A percentile compares a stretch with the other conserved stretches of the same genome.
These are phyloP conservation scores for Pteropus rufus DNA, from an alignment of 2,797 vertebrate species.

Conservation along the genomic window DNA sequence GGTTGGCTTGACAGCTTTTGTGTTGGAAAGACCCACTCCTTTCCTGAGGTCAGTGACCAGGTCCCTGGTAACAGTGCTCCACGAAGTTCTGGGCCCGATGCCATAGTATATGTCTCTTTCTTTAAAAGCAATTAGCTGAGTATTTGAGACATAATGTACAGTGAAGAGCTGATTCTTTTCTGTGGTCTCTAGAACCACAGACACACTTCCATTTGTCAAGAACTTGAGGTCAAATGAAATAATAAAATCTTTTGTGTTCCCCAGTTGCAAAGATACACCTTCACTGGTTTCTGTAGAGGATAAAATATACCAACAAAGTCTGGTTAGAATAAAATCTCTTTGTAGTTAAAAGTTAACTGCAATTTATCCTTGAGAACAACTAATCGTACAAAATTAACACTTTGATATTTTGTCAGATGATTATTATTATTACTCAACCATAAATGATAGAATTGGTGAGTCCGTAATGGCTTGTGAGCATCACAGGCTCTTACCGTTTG, in stretches of 20 bases:
- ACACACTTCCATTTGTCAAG: conserved; percentile 92
- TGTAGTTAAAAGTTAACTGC: background rate
- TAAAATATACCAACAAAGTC: background rate
- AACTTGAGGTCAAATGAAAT: conserved; percentile 95
- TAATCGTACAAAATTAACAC: background rate
- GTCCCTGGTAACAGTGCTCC: conserved; percentile 96
- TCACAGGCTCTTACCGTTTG: background rate
- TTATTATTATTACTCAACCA: background rate
- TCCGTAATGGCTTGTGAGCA: background rate
- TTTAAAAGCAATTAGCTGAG: conserved; percentile 91
- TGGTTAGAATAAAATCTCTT: background rate
- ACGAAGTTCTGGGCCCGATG: conserved; percentile 88
- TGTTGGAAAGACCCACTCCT: conserved; percentile 96
- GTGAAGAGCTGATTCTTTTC: conserved; percentile 93
- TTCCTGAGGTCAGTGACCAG: conserved; percentile 97
- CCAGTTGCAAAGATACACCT: conserved; percentile 91
- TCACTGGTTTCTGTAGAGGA: conserved; percentile 89
- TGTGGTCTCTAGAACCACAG: conserved; percentile 94
- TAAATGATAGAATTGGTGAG: background rate
- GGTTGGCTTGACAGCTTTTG: conserved; percentile 96
- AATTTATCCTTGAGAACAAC: conserved; percentile 7
- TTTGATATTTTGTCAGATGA: background rate
- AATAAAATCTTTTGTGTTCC: conserved; percentile 95
- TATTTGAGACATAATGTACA: conserved; percentile 92
- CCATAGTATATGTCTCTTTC: conserved; percentile 94